A percentile compares a stretch with the other conserved stretches of the same genome.
Conservation (phyloP, 2,888 invertebrate species). For the Thecocarcelia acutangulata region DNA sequence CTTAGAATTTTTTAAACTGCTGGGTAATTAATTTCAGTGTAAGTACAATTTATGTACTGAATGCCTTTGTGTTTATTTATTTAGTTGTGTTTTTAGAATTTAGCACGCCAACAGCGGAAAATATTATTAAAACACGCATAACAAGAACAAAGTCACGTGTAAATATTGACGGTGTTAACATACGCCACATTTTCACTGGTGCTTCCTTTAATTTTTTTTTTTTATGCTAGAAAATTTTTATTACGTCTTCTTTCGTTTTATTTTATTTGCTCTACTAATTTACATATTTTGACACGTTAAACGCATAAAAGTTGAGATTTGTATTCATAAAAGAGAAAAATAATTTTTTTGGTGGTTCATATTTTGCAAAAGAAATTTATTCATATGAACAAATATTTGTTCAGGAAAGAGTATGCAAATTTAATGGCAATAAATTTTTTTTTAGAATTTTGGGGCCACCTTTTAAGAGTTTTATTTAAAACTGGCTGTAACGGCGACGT, state of each 20-base stretch:
- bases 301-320: constrained; percentile 18
- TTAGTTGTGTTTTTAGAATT: constrained; percentile 10
- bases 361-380: background rate
- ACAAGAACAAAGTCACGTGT: constrained; percentile 5
- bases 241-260: background rate
- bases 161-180: constrained; percentile 32
- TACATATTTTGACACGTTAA: constrained; percentile 65
- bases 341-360: constrained; percentile 9
- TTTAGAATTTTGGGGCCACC: background rate
- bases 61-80: background rate
- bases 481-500: too few species aligned
- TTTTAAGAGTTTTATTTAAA: background rate
- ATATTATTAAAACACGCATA: constrained; percentile 58
- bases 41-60: constrained; percentile 10
- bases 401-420: constrained; percentile 18
- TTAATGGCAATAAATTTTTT: background rate
- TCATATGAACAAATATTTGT: background rate
- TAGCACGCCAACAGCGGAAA: constrained; percentile 49
- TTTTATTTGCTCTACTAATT: constrained; percentile 33
- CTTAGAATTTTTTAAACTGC: background rate
- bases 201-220: background rate
- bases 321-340: background rate
- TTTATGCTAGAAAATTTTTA: background rate
- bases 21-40: constrained; percentile 41
- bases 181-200: constrained; percentile 2